Evolutionary conservation across 1,140 invertebrate genomes (phyloP).

Genomic region (Drosophila tristis): DNA sequence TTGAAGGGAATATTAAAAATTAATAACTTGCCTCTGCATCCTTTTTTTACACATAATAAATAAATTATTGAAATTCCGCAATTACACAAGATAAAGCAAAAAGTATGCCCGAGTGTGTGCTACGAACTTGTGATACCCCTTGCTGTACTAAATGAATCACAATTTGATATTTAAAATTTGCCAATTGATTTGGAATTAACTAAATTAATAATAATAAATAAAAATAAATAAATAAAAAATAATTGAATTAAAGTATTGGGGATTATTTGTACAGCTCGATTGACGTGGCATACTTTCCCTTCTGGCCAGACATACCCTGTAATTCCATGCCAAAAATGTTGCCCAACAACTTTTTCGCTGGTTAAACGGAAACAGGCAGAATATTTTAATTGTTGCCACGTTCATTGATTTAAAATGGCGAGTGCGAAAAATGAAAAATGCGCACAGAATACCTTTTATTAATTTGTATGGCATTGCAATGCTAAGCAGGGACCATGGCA

Average conservation of each 20-base stretch:
- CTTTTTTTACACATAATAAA: conserved; percentile 79
- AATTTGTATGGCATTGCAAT: conserved; percentile 43
- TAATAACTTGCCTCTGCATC: conserved; percentile 59
- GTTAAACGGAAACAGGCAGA: conserved; percentile 66
- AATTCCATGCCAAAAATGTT: not conserved
- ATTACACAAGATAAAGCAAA: conserved; percentile 63
- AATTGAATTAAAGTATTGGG: not conserved
- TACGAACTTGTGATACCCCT: not conserved
- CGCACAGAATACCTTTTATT: conserved; percentile 43
- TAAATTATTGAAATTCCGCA: conserved; percentile 81
- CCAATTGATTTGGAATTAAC: conserved; percentile 8
- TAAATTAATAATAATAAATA: too few relatives aligned
- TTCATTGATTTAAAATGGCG: conserved; percentile 67
- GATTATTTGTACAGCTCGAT: too few relatives aligned
- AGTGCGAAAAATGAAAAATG: conserved; percentile 20
- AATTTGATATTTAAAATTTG: too few relatives aligned
- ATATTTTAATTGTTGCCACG: conserved; percentile 80
- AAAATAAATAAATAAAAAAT: too few relatives aligned
- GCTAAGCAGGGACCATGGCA: conserved; percentile 53
- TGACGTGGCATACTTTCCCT: too few relatives aligned
- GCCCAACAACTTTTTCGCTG: conserved; percentile 23
- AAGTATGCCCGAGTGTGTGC: not conserved
- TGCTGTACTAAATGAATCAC: too few relatives aligned
- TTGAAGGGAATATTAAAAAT: conserved; percentile 66
- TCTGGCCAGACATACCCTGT: conserved; percentile 8